Evolutionary conservation across 2,888 invertebrate species (phyloP), one percentile per base, ranked within the genome.

Genomic region (Stenolophus ochropezus): DNA sequence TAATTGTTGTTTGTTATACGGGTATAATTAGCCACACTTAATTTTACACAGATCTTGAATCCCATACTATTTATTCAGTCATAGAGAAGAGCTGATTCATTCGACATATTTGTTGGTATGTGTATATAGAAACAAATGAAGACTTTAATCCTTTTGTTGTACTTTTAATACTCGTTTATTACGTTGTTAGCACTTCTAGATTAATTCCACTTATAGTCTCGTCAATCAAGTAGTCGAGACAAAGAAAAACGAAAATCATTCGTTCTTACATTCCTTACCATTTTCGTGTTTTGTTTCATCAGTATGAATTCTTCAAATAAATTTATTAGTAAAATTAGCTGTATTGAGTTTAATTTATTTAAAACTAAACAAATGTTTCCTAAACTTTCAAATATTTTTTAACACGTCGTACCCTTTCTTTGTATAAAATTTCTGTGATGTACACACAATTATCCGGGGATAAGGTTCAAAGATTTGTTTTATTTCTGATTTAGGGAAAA

Each of bases 1-100:
- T 71, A 80, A 80, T 80, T 58, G 58, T 80, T 80, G 80, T 80
- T 80, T 80, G 80, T 73, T 71, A 73, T 80, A 53, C 47, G 73
- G 42, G 73, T 80, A 73, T 58, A 80, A 80, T 80, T 80, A 80
- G 80, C 56, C 33, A 56, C 56, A 80, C 73, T 73, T 73, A 80
- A 80, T 80, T 80, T 80, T 80, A 56, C 73, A 58, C 80, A 73
- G 3, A 23, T 73, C 53, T 73, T 73, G 47, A 73, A 80, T 80
- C 73, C 58, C 25, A 14, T 73, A 79, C 71, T 79, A 65, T 65
- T 79, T 79, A 79, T 79, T 49, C 4, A 49, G 47, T 23, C 65
- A 14, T 71, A n/a, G 58, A 18, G 21, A 65, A 78, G 65, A 27
- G 69, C 79, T 79, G 79, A 79, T 79, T 79, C 79, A 79, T 65